These are phyloP conservation scores for Holothuria glaberrima DNA, from an alignment of 35 echinoderm and acorn worm species.

Conservation along the genomic window DNA sequence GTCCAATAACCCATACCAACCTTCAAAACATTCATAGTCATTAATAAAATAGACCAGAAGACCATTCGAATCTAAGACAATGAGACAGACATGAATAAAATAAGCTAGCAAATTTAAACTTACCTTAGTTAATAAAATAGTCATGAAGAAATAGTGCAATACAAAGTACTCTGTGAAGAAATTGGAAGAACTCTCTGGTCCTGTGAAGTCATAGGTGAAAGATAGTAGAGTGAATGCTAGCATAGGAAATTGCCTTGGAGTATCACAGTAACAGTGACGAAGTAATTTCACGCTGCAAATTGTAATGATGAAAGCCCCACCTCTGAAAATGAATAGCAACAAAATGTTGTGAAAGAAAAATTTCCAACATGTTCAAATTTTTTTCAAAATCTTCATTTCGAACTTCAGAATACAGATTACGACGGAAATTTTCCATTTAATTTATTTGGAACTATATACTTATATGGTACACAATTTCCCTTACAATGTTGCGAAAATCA, in stretches of 20 bases:
- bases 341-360: not conserved
- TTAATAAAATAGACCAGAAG: too few relatives aligned
- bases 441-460: too few relatives aligned
- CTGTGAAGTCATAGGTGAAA: conserved; percentile 82
- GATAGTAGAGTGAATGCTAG: conserved; percentile 90
- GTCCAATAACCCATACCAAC: too few relatives aligned
- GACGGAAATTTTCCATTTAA: too few relatives aligned
- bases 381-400: too few relatives aligned
- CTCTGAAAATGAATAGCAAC: conserved; percentile 65
- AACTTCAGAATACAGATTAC: too few relatives aligned
- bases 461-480: too few relatives aligned
- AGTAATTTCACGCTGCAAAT: conserved; percentile 92
- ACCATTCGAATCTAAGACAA: too few relatives aligned
- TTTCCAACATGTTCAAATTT: not conserved
- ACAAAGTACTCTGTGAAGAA: conserved; percentile 89
- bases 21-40: too few relatives aligned
- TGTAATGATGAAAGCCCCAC: conserved; percentile 87
- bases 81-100: too few relatives aligned
- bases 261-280: conserved; percentile 80
- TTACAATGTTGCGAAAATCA: too few relatives aligned
- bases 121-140: conserved; percentile 92
- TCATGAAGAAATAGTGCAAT: conserved; percentile 96
- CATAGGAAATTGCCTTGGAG: conserved; percentile 87
- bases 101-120: conserved; percentile 35
- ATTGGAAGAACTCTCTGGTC: conserved; percentile 8